Evolutionary conservation across 2,113 vertebrate genomes (phyloP), one percentile per base, ranked within the genome.

Genomic region (Bufo gargarizans): DNA sequence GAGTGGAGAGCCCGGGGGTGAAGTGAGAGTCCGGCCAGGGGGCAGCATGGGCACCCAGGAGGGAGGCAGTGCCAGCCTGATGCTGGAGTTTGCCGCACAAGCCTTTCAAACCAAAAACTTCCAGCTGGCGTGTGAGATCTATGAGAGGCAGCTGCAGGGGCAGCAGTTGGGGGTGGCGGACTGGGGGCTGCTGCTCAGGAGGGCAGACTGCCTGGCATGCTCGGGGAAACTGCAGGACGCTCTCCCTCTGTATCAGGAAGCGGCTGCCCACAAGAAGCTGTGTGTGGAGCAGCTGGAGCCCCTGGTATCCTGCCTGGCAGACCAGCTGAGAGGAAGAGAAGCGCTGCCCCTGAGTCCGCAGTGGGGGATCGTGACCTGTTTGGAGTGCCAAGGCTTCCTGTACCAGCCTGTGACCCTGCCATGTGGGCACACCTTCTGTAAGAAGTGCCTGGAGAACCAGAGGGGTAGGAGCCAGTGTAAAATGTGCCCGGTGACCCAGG

Each of bases 361-460:
- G 0, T 88, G 92, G 90, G 94, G 94, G 3, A 93, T 92, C 86
- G 93, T 97, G 91, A 91, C 94, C 67, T 98, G 97, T 89, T 91
- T 91, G 86, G 93, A 95, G 2, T 99, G 97, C 88, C 92, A 95
- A 50, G 96, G 96, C 76, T 96, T 97, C 89, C 94, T 98, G 0
- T 95, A 92, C 88, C 96, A 98, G 92, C 97, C 97, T 0, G 97
- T 97, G 89, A 98, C 97, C 47, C 91, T 97, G 91, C 94, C 93
- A 14, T 98, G 97, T 91, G 97, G 97, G 88, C 97, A 98, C 94
- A 95, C 95, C 89, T 97, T 96, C 88, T 98, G 97, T 90, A 97
- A 95, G 89, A 93, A 93, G 91, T 98, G 97, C 92, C 93, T 97
- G 94, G 96, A 97, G 89, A 91, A 91, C 88, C 95, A 94, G 83